Percentiles rank a stretch among this genome's conserved stretches.
Conservation (phyloP, 2,113 vertebrate species). For the Neolamprologus cancellatus region DNA sequence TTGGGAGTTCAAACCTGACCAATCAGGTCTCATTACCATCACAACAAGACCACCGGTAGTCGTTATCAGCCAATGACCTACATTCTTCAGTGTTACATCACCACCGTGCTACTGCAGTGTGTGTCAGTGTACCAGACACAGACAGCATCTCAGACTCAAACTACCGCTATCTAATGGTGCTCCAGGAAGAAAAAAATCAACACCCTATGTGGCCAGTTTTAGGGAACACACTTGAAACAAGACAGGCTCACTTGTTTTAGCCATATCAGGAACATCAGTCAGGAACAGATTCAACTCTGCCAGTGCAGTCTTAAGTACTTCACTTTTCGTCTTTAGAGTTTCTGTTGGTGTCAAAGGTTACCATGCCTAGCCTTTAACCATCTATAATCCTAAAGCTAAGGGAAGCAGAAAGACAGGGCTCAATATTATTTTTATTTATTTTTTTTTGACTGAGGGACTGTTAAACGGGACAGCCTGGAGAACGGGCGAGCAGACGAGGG, state of each 20-base stretch:
- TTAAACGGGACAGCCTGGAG: conserved; percentile 74
- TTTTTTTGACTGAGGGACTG: conserved; percentile 4
- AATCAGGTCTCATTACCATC: conserved; percentile 64
- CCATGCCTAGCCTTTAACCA: conserved; percentile 31
- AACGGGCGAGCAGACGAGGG: conserved; percentile 73
- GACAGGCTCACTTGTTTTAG: conserved; percentile 56
- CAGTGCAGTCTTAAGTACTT: conserved; percentile 35
- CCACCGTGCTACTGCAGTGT: conserved; percentile 52
- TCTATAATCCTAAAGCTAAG: neutral
- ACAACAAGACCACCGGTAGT: conserved; percentile 40
- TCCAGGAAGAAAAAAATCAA: conserved; percentile 4
- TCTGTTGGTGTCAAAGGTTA: conserved; percentile 36
- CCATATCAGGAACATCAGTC: conserved; percentile 62
- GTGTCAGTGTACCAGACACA: conserved; percentile 37
- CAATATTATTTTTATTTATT: neutral
- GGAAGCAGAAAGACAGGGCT: neutral
- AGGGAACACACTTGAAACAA: conserved; percentile 42
- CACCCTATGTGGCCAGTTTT: conserved; percentile 16
- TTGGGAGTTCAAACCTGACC: conserved; percentile 52
- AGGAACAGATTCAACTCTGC: conserved; percentile 38
- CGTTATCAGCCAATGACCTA: conserved; percentile 57
- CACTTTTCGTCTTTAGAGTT: conserved; percentile 13
- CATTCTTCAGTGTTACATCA: conserved; percentile 60
- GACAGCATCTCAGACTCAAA: conserved; percentile 38
- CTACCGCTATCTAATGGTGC: conserved; percentile 54